phyloP scores from a whole-genome alignment of 2,113 vertebrate species.

The Carettochelys insculpta region DNA sequence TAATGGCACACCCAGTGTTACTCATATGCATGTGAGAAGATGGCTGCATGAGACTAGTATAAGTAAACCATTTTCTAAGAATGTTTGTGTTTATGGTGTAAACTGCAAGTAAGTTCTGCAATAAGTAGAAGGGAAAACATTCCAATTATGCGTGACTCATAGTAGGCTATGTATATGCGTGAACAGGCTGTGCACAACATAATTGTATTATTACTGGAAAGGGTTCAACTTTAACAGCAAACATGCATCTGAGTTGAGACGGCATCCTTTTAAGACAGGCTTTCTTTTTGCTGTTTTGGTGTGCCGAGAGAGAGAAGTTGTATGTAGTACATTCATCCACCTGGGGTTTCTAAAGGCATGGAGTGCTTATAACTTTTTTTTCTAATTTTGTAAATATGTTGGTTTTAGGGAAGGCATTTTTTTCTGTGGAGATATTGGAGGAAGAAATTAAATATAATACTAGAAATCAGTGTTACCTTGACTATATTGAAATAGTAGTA shows the following conservation, averaged over 20 bases:
- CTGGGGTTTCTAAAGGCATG: neutral
- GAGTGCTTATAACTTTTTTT: neutral
- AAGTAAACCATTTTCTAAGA: neutral
- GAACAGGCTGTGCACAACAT: neutral
- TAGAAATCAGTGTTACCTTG: neutral
- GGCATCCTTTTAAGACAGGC: neutral
- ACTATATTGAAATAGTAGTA: neutral
- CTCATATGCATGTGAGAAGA: neutral
- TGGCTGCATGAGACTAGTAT: neutral
- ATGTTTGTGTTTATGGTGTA: neutral
- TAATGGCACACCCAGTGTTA: neutral
- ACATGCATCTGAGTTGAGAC: neutral
- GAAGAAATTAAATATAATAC: neutral
- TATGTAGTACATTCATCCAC: neutral
- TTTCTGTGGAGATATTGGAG: neutral
- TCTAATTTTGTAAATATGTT: neutral
- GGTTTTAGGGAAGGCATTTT: neutral
- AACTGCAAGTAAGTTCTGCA: neutral
- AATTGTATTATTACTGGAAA: slow-evolving; percentile 16
- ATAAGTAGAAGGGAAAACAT: neutral
- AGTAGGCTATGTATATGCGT: neutral
- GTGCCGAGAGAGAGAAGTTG: neutral
- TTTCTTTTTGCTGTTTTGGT: neutral
- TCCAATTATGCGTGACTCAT: neutral
- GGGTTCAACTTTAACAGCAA: slow-evolving; percentile 27